Conservation (phyloP, 2,888 invertebrate genomes). For the Limenitis camilla region DNA sequence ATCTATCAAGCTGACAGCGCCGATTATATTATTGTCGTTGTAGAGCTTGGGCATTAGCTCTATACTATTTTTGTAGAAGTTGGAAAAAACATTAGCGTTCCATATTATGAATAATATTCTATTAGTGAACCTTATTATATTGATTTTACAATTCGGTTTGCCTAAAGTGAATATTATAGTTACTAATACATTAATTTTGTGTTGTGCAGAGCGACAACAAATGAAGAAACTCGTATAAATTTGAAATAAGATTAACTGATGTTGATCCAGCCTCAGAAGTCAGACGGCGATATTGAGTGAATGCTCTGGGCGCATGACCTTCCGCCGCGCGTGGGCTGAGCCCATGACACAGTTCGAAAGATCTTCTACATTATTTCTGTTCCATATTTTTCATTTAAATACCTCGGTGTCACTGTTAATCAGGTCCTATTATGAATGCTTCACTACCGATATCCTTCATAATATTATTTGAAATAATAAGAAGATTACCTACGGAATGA, state of each 20-base stretch:
- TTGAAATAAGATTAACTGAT: constrained; percentile 24
- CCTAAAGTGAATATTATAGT: no score
- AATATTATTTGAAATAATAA: no score
- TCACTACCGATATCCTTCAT: no score
- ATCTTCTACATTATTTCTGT: constrained; percentile 63
- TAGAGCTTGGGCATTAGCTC: constrained; percentile 35
- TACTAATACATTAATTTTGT: no score
- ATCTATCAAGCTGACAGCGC: constrained; percentile 64
- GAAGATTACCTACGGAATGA: no score
- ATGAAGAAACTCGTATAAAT: constrained; percentile 2
- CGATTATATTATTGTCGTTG: constrained; percentile 58
- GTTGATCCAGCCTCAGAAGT: constrained; percentile 19
- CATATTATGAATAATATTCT: constrained; percentile 26
- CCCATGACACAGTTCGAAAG: constrained; percentile 70
- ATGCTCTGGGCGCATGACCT: constrained; percentile 59
- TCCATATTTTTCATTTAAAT: constrained; percentile 46
- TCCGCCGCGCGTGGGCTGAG: constrained; percentile 63
- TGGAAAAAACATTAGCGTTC: constrained; percentile 34
- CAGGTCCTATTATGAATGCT: no score
- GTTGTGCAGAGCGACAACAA: neutral
- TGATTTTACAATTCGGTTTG: no score
- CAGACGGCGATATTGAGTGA: constrained; percentile 20
- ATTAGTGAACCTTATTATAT: no score
- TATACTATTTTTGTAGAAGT: constrained; percentile 42
- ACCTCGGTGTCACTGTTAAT: neutral